Base-by-base conservation (phyloP, 1,140 invertebrate genomes). In the Polyergus mexicanus region DNA sequence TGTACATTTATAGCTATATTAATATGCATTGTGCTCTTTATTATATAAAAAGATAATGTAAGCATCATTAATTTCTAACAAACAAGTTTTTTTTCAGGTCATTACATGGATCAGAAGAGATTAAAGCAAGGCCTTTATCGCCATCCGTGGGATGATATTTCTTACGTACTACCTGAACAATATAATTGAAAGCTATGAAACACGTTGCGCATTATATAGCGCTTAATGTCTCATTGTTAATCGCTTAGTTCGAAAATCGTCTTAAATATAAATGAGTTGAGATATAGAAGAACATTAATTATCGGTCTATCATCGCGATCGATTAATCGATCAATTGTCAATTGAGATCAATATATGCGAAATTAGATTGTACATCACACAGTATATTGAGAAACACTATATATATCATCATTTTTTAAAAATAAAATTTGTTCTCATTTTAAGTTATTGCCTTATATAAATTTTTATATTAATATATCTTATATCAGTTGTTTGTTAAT, bases 131-230 rank as follows among this genome's bases (percentile, higher is more conserved):
- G 99, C 16, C 96, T 99, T 8, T 99, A 99, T 95, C 97, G 99
- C 90, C 99, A 99, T 95, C 99, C 99, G 19, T 99, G 99, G 99
- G 99, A 99, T 94, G 99, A 99, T 94, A 99, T 99, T 95, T 99
- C 98, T 6, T 99, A 99, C 94, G 98, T 99, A 92, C 96, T 99
- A 91, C 98, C 98, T 2, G 98, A 99, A 91, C 96, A 97, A 91
- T 97, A 97, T 84, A 95, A 95, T 81, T 95, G 88, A 93, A 76
- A 35, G 8, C n/a, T 10, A 65, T 58, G 66, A 62, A 84, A 69
- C 44, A 47, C 6, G 38, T 8, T 8, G 41, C 41, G 11, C 10
- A 11, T 60, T 41, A 6, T 75, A 44, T 35, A 76, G 47, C 35
- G 35, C 41, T 62, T 74, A n/a, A 62, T 44, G 11, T 6, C 19